Evolutionary conservation across 2,797 vertebrate genomes (phyloP), one percentile per base, ranked within the genome.

Genomic region (Psittacula derbiana): DNA sequence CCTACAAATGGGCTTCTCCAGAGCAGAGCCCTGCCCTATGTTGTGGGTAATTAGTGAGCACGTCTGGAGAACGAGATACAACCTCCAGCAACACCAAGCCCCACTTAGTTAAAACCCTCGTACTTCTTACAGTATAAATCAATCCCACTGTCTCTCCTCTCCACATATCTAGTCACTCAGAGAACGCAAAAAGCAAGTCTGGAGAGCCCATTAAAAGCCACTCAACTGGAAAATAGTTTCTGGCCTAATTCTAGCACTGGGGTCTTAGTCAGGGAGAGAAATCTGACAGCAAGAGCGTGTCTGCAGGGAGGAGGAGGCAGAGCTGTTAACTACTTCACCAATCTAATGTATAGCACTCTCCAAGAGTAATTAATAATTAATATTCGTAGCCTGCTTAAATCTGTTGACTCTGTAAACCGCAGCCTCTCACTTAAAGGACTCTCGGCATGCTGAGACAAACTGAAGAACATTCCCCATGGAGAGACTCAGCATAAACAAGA

Each of bases 171-270:
- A 95, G 91, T 93, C 95, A 71, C 93, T 97, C 91, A 50, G 89
- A 91, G 91, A 96, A 97, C 84, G 94, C 97, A 96, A 53, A 86
- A 89, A 93, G 72, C 55, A 80, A 81, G 76, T 80, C 94, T 96
- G 91, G 95, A 97, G 97, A 97, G 96, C 93, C 96, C 96, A 97
- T 97, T 97, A 97, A 97, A 97, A 97, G 88, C 93, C 97, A 97
- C 95, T 97, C 96, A 5, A 95, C 95, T 97, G 96, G 97, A 97
- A 98, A 98, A 98, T 97, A 97, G 96, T 97, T 96, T 97, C 95
- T 97, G 91, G 96, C 95, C 96, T 97, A 94, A 96, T 96, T 95
- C 95, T 97, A 85, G 92, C 30, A 6, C 90, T 38, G 55, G 90
- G 96, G 95, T 94, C 90, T 95, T 94, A 71, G 93, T 69, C 21